A percentile compares a stretch with the other conserved stretches of the same genome.
Evolutionary conservation across 1,140 invertebrate species (phyloP).

Genomic region (Nylanderia fulva): DNA sequence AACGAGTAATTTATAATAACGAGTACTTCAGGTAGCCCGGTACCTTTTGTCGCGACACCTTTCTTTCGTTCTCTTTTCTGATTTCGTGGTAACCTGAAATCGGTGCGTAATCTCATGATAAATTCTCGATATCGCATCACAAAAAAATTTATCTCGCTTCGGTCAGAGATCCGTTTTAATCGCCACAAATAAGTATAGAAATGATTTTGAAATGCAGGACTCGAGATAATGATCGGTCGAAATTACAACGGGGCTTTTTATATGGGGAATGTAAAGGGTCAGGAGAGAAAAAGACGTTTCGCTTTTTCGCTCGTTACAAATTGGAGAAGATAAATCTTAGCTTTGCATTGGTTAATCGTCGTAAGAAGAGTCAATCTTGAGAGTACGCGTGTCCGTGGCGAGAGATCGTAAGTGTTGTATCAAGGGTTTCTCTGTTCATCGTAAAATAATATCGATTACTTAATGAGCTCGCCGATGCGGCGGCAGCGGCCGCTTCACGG

Average conservation of each 20-base stretch:
- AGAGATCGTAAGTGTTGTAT: constrained; percentile 52
- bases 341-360: constrained; percentile 43
- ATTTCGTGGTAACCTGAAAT: background rate
- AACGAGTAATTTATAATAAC: constrained; percentile 21
- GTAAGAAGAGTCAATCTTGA: constrained; percentile 26
- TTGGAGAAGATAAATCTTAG: constrained; percentile 39
- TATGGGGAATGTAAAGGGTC: constrained; percentile 14
- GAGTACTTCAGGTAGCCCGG: constrained; percentile 16
- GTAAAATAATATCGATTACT: constrained; percentile 68
- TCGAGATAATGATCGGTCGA: background rate
- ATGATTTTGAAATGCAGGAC: background rate
- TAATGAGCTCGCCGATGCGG: constrained; percentile 58
- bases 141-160: background rate
- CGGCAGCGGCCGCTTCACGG: constrained; percentile 52
- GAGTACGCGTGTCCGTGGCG: constrained; percentile 54
- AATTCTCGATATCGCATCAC: background rate
- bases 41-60: constrained; percentile 33
- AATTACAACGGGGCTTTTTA: constrained; percentile 27
- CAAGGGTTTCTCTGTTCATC: constrained; percentile 63
- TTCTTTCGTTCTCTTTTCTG: constrained; percentile 8
- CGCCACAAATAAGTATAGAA: background rate
- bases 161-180: background rate
- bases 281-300: constrained; percentile 7
- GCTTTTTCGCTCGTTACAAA: constrained; percentile 38
- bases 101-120: background rate